Base-by-base conservation (phyloP, 2,797 vertebrate species). In the Clarias platycephalus region DNA sequence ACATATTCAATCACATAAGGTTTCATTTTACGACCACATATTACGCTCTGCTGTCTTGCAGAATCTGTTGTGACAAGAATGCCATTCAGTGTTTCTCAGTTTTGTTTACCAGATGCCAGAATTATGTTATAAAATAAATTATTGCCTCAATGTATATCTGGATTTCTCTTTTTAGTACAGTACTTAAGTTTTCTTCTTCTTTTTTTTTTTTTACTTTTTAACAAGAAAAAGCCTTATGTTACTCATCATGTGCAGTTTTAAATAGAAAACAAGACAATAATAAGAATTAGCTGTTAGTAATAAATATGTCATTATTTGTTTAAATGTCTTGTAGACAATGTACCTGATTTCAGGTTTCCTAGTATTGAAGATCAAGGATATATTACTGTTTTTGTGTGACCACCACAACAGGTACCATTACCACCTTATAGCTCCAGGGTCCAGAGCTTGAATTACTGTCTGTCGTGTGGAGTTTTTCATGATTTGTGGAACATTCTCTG, bases 11-110 rank as follows among this genome's bases (percentile, higher is more conserved):
- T 93, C 79, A 87, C 85, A 64, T 80, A 60, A 79, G 80, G 62
- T 80, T 91, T 93, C 90, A 91, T 92, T 92, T 90, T 88, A 8
- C 84, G 88, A 89, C 93, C 90, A 84, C 90, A 89, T 91, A 81
- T 90, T 77, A 91, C 91, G 87, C 86, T 91, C 87, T 87, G 86
- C 92, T 90, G 87, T 94, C 90, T 90, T 83, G 90, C 93, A 92
- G 85, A 90, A 86, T 85, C 77, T 81, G 85, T 74, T 83, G 81
- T 81, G 81, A 67, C 58, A 82, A 74, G 84, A 86, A 84, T 90
- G 85, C 77, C 91, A 89, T 88, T 90, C 83, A 88, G 89, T 90
- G 88, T 90, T 90, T 88, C 79, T 83, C 85, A 76, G 40, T 81
- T 80, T 83, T 83, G 68, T 83, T 80, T 76, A 83, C 83, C 82